Evolutionary conservation across 2,797 vertebrate genomes (phyloP).

Genomic region (Tachyglossus aculeatus): DNA sequence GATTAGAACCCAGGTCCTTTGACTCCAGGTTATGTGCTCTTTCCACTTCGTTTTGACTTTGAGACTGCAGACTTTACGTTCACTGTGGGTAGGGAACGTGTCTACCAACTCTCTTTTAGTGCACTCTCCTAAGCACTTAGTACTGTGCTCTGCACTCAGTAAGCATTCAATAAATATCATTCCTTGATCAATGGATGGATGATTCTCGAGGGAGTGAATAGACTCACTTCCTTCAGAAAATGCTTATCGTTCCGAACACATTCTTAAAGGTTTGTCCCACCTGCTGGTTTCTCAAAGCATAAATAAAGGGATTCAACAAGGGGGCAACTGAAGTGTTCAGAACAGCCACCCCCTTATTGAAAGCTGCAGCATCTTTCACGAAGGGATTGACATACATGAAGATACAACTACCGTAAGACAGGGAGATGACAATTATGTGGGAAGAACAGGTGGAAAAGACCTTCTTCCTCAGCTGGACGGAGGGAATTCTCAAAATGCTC

Average conservation of each 20-base stretch:
- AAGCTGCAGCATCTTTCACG: too few species aligned
- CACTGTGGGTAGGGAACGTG: too few species aligned
- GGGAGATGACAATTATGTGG: conserved; percentile 34
- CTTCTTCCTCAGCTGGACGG: conserved; percentile 16
- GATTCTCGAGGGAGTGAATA: too few species aligned
- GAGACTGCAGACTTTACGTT: too few species aligned
- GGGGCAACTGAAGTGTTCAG: conserved; percentile 49
- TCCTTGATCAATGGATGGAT: too few species aligned
- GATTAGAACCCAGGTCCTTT: too few species aligned
- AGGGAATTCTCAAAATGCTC: conserved; percentile 27
- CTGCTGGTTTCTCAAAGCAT: conserved; percentile 44
- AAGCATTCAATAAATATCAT: too few species aligned
- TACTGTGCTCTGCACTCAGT: too few species aligned
- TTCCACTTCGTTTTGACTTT: too few species aligned
- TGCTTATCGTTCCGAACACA: neutral
- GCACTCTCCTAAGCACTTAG: too few species aligned
- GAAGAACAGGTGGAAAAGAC: conserved; percentile 27
- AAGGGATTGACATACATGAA: conserved; percentile 63
- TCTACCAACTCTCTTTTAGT: too few species aligned
- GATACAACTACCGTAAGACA: conserved; percentile 63
- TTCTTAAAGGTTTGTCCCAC: conserved; percentile 42
- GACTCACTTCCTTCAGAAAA: conserved; percentile 14
- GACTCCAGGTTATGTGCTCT: too few species aligned
- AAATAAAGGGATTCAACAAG: conserved; percentile 54
- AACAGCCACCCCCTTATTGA: conserved; percentile 52